Evolutionary conservation across 2,888 invertebrate genomes (phyloP), one percentile per base, ranked within the genome.

Genomic region (Ischnus inquisitorius): DNA sequence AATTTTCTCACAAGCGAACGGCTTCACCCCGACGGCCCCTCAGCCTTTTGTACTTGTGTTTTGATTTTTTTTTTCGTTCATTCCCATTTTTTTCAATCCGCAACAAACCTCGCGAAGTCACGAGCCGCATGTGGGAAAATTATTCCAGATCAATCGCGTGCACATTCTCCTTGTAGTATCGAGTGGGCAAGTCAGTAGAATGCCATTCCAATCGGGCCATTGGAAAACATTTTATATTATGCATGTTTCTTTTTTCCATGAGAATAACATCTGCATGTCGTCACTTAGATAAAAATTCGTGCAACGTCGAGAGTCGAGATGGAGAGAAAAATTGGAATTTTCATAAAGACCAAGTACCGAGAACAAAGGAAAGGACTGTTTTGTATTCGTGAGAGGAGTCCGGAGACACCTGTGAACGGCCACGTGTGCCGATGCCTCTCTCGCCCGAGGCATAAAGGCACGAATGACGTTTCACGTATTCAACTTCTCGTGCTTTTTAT

Each of bases 1-100:
- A 79, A 79, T 83, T 79, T 83, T 83, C 79, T 79, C 71, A 65
- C 48, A 43, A 83, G 48, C 76, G 72, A 83, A 83, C 79, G 76
- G 79, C 83, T 68, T 72, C 71, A 67, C 79, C 83, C 79, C 64
- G 22, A 25, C 51, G 79, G 60, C 60, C 71, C 25, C 57, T 19
- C 16, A 16, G 46, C 19, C 16, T 51, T 16, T 19, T 46, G 22
- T 48, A 57, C 10, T n/a, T n/a, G 10, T 54, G 64, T 71, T 62
- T 46, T 16, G 57, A 39, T 67, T n/a, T 64, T 67, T 83, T 76
- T 83, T 39, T 65, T 46, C 22, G 19, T 57, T 16, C 46, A 3
- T 77, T 46, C 28, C 0, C 51, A 39, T 75, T 65, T 65, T 46
- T 41, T 54, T 51, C 25, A 34, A 19, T 68, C 54, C 10, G 25